Evolutionary conservation across 2,797 vertebrate genomes (phyloP), one percentile per base, ranked within the genome.

Genomic region (Nannoperca australis): DNA sequence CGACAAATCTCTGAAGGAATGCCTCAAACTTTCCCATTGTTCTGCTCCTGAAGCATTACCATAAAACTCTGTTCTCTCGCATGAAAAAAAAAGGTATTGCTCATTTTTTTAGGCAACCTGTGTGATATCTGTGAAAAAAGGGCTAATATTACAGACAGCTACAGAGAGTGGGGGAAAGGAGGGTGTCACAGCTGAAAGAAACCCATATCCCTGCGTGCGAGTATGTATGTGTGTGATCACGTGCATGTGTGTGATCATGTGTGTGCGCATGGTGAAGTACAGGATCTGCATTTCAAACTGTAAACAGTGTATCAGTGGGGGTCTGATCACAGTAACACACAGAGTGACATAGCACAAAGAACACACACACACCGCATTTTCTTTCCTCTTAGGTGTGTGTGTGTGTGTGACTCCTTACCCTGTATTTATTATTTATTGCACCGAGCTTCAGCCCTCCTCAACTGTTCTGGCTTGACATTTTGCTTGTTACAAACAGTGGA

Each of bases 21-120:
- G 67, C 73, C 85, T 89, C 81, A 79, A 91, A 88, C 88, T 85
- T 89, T 83, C 73, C 70, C 60, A 89, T 85, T 90, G 89, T 92
- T 91, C 89, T 90, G 86, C 84, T 89, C 87, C 85, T 82, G 81
- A 88, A 86, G 75, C 84, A 92, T 92, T 86, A 83, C 73, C 84
- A 89, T 89, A 90, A 86, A 84, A 86, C 72, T 82, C 75, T 73
- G 62, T 81, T 87, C 84, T 77, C 68, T 82, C 76, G 78, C 50
- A 72, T 3, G 22, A 49, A 78, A 77, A 73, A 64, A 73, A 84
- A 81, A 79, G 73, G 50, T 45, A 69, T 55, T 62, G 24, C 58
- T 88, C 51, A 7, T 51, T 75, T 79, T 81, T 78, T 67, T 49
- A 70, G 67, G 70, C 34, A 87, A 81, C 68, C 80, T 83, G 70